phyloP scores from a whole-genome alignment of 2,113 vertebrate genomes.

The Triplophysa rosa region DNA sequence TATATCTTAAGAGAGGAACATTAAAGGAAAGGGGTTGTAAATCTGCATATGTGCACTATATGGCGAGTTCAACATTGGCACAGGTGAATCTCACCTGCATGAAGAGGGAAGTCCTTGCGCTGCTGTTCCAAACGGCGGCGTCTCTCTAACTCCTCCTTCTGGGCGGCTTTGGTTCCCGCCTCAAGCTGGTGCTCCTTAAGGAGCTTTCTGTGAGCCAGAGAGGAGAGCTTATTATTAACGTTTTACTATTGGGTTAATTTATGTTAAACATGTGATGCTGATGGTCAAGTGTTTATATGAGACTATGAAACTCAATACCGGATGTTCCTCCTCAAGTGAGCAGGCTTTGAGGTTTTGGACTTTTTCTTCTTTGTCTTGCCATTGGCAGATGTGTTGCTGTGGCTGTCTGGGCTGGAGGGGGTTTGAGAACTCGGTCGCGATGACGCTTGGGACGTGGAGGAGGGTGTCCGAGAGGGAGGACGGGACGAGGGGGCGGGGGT shows the following conservation, averaged over 20 bases:
- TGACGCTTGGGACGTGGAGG: conserved; percentile 71
- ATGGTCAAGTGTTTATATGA: too few species aligned
- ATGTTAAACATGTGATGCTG: too few species aligned
- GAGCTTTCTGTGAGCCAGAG: conserved; percentile 80
- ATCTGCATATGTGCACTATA: too few species aligned
- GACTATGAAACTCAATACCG: conserved; percentile 70
- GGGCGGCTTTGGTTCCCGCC: conserved; percentile 95
- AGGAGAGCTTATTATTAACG: background rate
- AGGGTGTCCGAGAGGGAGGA: conserved; percentile 76
- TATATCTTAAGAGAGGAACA: conserved; percentile 14
- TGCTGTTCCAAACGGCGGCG: conserved; percentile 94
- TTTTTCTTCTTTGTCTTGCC: conserved; percentile 81
- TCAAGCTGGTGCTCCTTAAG: conserved; percentile 95
- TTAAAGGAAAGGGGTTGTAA: conserved; percentile 46
- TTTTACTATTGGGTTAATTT: too few species aligned
- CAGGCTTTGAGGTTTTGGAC: conserved; percentile 82
- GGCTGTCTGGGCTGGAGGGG: conserved; percentile 75
- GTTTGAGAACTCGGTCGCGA: conserved; percentile 59
- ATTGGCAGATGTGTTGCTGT: conserved; percentile 43
- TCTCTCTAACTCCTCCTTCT: conserved; percentile 96
- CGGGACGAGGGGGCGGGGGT: conserved; percentile 72
- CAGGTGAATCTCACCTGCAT: conserved; percentile 57
- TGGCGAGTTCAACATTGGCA: background rate
- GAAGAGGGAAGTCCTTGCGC: conserved; percentile 89
- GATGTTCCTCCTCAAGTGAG: conserved; percentile 97